Evolutionary conservation across 2,113 vertebrate species (phyloP).

Genomic region (Ornithorhynchus anatinus): DNA sequence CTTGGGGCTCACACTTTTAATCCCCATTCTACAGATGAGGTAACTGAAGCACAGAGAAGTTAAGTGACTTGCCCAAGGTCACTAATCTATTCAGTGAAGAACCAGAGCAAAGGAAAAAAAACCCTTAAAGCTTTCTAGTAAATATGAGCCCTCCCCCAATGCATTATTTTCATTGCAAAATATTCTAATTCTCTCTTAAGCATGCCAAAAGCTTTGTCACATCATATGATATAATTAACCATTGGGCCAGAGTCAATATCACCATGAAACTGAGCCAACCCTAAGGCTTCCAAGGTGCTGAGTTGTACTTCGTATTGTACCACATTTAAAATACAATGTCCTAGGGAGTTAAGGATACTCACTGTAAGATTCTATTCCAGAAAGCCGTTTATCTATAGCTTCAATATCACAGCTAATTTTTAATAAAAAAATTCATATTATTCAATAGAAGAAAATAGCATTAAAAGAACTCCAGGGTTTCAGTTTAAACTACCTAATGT

Average conservation of each 20-base stretch:
- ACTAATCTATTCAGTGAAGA: too few species aligned
- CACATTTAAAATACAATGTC: conserved; percentile 57
- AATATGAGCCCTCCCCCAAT: conserved; percentile 19
- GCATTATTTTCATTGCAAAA: conserved; percentile 28
- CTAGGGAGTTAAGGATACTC: conserved; percentile 45
- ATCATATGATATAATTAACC: conserved; percentile 51
- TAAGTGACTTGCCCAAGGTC: too few species aligned
- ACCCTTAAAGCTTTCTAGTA: conserved; percentile 50
- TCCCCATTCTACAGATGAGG: too few species aligned
- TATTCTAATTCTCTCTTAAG: conserved; percentile 61
- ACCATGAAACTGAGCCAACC: conserved; percentile 45
- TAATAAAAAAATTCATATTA: conserved; percentile 55
- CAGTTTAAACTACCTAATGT: conserved; percentile 2
- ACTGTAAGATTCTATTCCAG: conserved; percentile 46
- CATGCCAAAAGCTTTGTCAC: conserved; percentile 56
- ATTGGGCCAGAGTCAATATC: conserved; percentile 63
- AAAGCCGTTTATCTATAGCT: conserved; percentile 43
- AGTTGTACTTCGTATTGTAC: conserved; percentile 61
- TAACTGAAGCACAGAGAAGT: too few species aligned
- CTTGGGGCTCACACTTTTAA: too few species aligned
- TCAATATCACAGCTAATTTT: conserved; percentile 41
- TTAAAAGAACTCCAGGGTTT: conserved; percentile 14
- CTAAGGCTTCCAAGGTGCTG: conserved; percentile 56
- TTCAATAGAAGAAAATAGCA: conserved; percentile 4
- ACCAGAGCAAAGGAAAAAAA: background rate